Percentiles rank a stretch among this genome's conserved stretches.
phyloP scores from a whole-genome alignment of 1,140 invertebrate genomes.

The Bombus terrestris region DNA sequence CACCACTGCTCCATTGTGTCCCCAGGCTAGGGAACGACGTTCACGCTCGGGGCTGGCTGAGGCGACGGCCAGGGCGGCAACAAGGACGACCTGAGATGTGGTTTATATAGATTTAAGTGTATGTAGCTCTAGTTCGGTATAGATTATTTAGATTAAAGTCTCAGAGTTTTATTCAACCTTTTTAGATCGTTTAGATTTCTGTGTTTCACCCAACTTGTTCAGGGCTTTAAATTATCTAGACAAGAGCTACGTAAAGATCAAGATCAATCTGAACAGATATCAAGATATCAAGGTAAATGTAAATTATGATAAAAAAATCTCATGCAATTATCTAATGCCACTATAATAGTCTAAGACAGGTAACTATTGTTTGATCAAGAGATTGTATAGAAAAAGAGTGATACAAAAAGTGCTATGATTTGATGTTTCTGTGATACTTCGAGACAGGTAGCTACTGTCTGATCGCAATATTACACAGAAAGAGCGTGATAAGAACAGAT shows the following conservation, averaged over 20 bases:
- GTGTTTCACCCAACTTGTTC: too few relatives aligned
- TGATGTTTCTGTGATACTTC: not conserved
- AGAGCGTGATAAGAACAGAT: not conserved
- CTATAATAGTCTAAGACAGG: not conserved
- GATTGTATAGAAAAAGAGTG: not conserved
- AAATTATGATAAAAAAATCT: too few relatives aligned
- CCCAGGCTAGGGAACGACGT: slow-evolving; percentile 62
- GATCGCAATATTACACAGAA: not conserved
- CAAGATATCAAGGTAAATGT: too few relatives aligned
- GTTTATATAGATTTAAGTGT: not conserved
- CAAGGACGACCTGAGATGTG: slow-evolving; percentile 50
- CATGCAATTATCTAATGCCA: not conserved
- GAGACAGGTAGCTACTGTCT: not conserved
- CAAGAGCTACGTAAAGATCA: too few relatives aligned
- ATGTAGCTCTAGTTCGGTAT: too few relatives aligned
- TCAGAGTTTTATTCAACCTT: too few relatives aligned
- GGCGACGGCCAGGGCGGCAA: slow-evolving; percentile 30
- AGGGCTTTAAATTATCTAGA: too few relatives aligned
- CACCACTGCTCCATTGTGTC: slow-evolving; percentile 55
- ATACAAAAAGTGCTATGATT: not conserved
- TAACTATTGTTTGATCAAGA: not conserved
- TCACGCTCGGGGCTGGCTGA: slow-evolving; percentile 60
- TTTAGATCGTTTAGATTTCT: too few relatives aligned
- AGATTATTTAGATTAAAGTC: too few relatives aligned
- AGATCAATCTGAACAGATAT: too few relatives aligned